These are phyloP conservation scores for Hemaris fuciformis DNA, from an alignment of 2,888 invertebrate species.

Conservation along the genomic window DNA sequence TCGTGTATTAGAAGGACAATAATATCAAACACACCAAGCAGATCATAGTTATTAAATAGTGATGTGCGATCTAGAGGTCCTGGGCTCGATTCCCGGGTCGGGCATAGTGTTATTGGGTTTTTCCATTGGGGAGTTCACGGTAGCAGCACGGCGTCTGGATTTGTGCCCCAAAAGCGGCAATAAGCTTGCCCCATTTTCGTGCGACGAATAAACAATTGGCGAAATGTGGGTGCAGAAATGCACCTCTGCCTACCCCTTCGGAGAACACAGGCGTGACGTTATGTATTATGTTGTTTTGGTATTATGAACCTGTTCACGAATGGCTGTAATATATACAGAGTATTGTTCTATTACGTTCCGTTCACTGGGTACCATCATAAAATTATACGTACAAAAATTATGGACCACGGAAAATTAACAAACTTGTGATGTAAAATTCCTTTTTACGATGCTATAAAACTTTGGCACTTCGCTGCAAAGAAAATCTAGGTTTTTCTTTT, in stretches of 20 bases:
- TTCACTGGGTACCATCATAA: slow-evolving; percentile 11
- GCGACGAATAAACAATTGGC: too few species aligned
- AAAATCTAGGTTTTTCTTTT: background rate
- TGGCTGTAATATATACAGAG: background rate
- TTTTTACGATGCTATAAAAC: slow-evolving; percentile 40
- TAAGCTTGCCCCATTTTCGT: too few species aligned
- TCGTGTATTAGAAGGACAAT: background rate
- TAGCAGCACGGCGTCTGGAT: too few species aligned
- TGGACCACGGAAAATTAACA: slow-evolving; percentile 39
- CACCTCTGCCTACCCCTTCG: too few species aligned
- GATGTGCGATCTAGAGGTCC: too few species aligned
- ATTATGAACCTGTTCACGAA: background rate
- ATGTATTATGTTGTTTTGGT: background rate
- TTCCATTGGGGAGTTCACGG: too few species aligned
- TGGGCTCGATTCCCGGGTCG: too few species aligned
- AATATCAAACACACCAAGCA: background rate
- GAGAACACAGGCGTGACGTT: too few species aligned
- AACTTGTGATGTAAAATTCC: slow-evolving; percentile 41
- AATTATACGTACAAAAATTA: slow-evolving; percentile 33
- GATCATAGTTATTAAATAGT: background rate
- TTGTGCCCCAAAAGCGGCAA: too few species aligned
- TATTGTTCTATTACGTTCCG: background rate
- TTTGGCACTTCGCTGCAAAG: slow-evolving; percentile 27
- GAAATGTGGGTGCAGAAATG: too few species aligned
- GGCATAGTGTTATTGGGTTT: too few species aligned